phyloP scores from a whole-genome alignment of 2,113 vertebrate genomes.

The Zosterops borbonicus region DNA sequence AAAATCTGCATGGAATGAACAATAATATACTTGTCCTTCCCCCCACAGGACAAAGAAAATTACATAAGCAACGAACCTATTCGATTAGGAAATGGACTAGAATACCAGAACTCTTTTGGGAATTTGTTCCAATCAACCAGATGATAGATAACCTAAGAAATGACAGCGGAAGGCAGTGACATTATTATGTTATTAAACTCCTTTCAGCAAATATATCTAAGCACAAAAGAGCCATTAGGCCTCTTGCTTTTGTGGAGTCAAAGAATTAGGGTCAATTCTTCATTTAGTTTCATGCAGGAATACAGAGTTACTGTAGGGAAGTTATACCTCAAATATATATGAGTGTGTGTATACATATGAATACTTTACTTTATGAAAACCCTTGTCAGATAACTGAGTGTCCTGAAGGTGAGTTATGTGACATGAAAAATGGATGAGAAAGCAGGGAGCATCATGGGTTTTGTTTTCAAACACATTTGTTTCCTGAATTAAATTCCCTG shows the following conservation, averaged over 20 bases:
- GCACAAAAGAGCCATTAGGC: neutral
- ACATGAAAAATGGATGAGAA: neutral
- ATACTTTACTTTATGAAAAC: neutral
- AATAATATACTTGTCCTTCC: neutral
- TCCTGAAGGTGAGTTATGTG: neutral
- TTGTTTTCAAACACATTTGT: neutral
- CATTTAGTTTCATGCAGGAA: neutral
- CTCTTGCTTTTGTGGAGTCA: neutral
- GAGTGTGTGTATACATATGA: neutral
- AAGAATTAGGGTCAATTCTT: neutral
- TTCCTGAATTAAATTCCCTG: neutral
- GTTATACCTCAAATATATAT: neutral
- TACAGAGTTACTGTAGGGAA: neutral
- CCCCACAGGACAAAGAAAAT: neutral
- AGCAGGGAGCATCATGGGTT: neutral
- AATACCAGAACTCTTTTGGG: neutral
- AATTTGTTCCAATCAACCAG: neutral
- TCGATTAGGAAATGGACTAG: neutral
- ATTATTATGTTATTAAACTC: neutral
- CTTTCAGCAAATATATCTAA: neutral
- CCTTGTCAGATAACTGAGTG: neutral
- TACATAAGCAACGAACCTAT: neutral
- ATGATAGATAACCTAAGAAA: neutral
- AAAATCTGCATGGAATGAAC: neutral
- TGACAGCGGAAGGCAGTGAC: neutral